Conservation (phyloP, 2,888 invertebrate genomes). For the Hoplodrina ambigua region DNA sequence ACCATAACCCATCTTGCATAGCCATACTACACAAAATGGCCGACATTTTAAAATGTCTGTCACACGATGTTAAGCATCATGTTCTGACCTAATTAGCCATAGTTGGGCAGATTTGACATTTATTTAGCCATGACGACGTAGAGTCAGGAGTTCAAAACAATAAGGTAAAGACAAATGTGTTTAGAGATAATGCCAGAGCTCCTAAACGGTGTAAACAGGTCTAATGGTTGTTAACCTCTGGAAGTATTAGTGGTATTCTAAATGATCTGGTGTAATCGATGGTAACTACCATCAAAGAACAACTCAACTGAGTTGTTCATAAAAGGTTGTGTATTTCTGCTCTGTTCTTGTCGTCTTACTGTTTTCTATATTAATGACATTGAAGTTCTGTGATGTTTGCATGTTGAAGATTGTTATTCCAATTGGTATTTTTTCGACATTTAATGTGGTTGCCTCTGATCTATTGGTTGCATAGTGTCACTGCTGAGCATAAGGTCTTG, state of each 20-base stretch:
- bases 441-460: no score
- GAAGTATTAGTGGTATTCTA: not conserved
- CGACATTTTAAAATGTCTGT: conserved; percentile 50
- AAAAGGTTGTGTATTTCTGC: not conserved
- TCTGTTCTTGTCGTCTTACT: not conserved
- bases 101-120: conserved; percentile 59
- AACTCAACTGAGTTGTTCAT: not conserved
- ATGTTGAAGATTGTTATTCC: not conserved
- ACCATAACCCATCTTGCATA: conserved; percentile 7
- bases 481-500: no score
- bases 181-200: conserved; percentile 56
- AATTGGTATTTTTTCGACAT: no score
- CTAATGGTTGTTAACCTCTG: conserved; percentile 30
- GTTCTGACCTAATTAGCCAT: conserved; percentile 55
- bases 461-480: no score
- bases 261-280: conserved; percentile 16
- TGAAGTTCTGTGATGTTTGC: not conserved
- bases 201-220: conserved; percentile 44
- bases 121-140: conserved; percentile 33
- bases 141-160: conserved; percentile 47
- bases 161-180: conserved; percentile 53
- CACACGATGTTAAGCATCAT: conserved; percentile 40
- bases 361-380: not conserved
- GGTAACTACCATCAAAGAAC: no score
- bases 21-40: conserved; percentile 30